A percentile compares a stretch with the other conserved stretches of the same genome.
phyloP scores from a whole-genome alignment of 2,888 invertebrate species.

The Zeuzera pyrina region DNA sequence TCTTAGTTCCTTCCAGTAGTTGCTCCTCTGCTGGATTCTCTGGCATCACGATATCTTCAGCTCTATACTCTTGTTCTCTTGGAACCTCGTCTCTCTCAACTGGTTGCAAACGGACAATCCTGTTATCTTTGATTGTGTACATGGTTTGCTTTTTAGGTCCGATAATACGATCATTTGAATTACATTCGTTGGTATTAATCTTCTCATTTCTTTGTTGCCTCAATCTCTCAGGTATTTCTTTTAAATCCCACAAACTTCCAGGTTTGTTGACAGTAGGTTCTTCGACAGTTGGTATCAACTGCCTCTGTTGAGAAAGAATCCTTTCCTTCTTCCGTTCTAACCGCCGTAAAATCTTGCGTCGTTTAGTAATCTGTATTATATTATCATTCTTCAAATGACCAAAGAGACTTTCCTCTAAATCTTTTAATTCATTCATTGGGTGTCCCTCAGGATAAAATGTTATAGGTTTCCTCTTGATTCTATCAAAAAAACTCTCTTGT shows the following conservation, averaged over 20 bases:
- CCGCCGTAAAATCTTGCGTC: slow-evolving; percentile 58
- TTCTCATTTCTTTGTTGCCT: slow-evolving; percentile 17
- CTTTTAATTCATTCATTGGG: slow-evolving; percentile 68
- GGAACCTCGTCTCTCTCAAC: slow-evolving; percentile 15
- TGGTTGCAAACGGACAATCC: slow-evolving; percentile 58
- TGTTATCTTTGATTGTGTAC: slow-evolving; percentile 66
- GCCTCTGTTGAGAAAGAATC: slow-evolving; percentile 30
- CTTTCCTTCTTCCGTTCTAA: slow-evolving; percentile 55
- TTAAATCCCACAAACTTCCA: slow-evolving; percentile 61
- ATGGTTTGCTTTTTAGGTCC: slow-evolving; percentile 48
- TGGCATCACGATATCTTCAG: slow-evolving; percentile 50
- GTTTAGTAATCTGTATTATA: slow-evolving; percentile 49
- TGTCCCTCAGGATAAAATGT: slow-evolving; percentile 53
- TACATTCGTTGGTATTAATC: slow-evolving; percentile 15
- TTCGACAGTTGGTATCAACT: slow-evolving; percentile 19
- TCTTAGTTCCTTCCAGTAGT: slow-evolving; percentile 57
- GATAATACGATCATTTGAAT: slow-evolving; percentile 19
- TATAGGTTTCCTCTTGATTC: slow-evolving; percentile 23
- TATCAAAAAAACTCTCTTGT: slow-evolving; percentile 26
- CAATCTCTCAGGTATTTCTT: slow-evolving; percentile 25
- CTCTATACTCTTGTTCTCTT: slow-evolving; percentile 28
- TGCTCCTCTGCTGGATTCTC: slow-evolving; percentile 45
- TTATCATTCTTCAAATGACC: slow-evolving; percentile 48
- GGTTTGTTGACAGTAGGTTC: slow-evolving; percentile 20
- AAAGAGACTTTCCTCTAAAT: slow-evolving; percentile 62